Percentiles rank a stretch among this genome's conserved stretches.
phyloP scores from a whole-genome alignment of 1,140 invertebrate species.

The Plectrocnemia conspersa region DNA sequence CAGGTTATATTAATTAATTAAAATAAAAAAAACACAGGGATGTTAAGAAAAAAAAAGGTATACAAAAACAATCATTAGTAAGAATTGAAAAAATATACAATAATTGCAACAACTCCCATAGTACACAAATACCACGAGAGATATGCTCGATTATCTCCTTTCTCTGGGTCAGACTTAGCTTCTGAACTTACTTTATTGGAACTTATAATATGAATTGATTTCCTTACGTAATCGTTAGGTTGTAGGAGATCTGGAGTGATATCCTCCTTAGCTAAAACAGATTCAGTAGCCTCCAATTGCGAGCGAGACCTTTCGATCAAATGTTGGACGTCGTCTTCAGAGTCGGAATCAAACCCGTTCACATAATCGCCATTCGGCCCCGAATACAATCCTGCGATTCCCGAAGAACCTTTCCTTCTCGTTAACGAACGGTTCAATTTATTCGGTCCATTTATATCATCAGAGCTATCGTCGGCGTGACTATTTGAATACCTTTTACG shows the following conservation, averaged over 20 bases:
- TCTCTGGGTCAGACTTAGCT: background rate
- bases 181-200: constrained; percentile 25
- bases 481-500: constrained; percentile 45
- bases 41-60: background rate
- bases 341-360: constrained; percentile 57
- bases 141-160: constrained; percentile 38
- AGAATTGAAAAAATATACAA: constrained; percentile 42
- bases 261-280: constrained; percentile 44
- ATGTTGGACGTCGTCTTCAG: constrained; percentile 61
- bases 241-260: constrained; percentile 46
- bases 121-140: no score
- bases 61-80: constrained; percentile 20
- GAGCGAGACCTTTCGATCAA: constrained; percentile 48
- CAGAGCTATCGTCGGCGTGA: constrained; percentile 48
- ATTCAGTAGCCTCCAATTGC: constrained; percentile 45
- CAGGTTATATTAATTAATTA: constrained; percentile 6
- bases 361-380: constrained; percentile 41
- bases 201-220: constrained; percentile 44
- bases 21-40: constrained; percentile 24
- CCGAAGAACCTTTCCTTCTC: constrained; percentile 23
- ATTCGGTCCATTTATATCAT: constrained; percentile 35
- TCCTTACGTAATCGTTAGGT: constrained; percentile 51
- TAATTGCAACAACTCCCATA: constrained; percentile 47
- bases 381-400: constrained; percentile 17
- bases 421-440: constrained; percentile 18